phyloP scores from a whole-genome alignment of 2,888 invertebrate species.

The Timema cristinae region DNA sequence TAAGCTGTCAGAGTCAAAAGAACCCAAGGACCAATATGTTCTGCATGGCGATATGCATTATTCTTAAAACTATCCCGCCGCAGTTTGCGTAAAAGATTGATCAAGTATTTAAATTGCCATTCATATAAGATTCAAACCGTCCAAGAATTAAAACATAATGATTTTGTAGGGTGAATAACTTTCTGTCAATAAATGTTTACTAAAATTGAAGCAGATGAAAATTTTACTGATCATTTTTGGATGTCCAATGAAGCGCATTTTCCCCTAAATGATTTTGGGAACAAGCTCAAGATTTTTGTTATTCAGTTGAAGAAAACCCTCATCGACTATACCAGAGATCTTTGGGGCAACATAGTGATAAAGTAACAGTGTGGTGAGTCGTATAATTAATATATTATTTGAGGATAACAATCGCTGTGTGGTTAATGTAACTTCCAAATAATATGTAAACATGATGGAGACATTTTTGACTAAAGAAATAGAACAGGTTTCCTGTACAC shows the following conservation, averaged over 20 bases:
- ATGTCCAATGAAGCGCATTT: slow-evolving; percentile 22
- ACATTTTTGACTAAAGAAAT: background rate
- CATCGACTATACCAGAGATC: slow-evolving; percentile 1
- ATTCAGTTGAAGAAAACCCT: slow-evolving; percentile 8
- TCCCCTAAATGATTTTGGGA: slow-evolving; percentile 13
- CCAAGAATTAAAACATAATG: slow-evolving; percentile 20
- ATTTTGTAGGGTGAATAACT: slow-evolving; percentile 13
- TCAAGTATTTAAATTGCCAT: slow-evolving; percentile 18
- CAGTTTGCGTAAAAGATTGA: slow-evolving; percentile 13
- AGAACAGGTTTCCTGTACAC: background rate
- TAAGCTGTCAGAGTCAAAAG: background rate
- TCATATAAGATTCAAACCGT: slow-evolving; percentile 17
- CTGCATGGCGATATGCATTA: background rate
- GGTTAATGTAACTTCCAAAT: slow-evolving; percentile 7
- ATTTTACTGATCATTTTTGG: slow-evolving; percentile 16
- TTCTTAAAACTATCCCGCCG: background rate
- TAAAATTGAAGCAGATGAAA: slow-evolving; percentile 8
- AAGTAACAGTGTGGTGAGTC: slow-evolving; percentile 17
- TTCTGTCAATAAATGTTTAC: slow-evolving; percentile 18
- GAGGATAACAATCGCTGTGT: background rate
- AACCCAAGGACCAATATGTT: background rate
- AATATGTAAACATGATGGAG: background rate
- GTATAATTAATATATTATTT: background rate
- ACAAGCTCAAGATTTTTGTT: slow-evolving; percentile 4
- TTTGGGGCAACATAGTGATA: slow-evolving; percentile 1